A percentile compares a stretch with the other conserved stretches of the same genome.
Conservation (phyloP, 2,888 invertebrate genomes). For the Cephus pulcher region DNA sequence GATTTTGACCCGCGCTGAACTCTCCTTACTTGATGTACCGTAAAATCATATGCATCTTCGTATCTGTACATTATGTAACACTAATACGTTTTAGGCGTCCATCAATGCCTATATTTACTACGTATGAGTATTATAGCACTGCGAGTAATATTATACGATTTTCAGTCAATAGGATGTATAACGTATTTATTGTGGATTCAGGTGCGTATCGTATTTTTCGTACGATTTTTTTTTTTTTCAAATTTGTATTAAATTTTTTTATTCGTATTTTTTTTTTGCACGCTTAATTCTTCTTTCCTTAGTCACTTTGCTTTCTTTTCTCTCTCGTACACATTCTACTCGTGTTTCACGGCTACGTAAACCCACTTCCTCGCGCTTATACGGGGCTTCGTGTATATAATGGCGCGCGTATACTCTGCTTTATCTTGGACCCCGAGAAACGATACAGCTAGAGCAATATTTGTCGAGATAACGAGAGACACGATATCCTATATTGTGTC, state of each 20-base stretch:
- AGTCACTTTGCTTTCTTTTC: not conserved
- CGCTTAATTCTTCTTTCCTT: not conserved
- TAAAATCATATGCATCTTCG: not conserved
- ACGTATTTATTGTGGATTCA: not conserved
- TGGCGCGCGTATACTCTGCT: not conserved
- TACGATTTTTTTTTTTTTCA: not conserved
- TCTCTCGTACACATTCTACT: not conserved
- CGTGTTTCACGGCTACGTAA: not conserved
- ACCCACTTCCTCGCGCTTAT: not conserved
- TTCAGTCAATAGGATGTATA: no score
- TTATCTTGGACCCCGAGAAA: not conserved
- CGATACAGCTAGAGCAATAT: slow-evolving; percentile 19
- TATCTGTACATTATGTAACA: not conserved
- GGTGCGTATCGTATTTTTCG: not conserved
- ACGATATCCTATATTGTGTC: not conserved
- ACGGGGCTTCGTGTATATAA: not conserved
- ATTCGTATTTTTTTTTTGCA: not conserved
- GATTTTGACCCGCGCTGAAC: slow-evolving; percentile 13
- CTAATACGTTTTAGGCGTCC: not conserved
- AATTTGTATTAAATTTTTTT: no score
- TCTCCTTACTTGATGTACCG: not conserved
- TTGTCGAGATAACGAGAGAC: slow-evolving; percentile 14
- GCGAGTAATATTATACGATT: no score
- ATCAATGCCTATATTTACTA: not conserved
- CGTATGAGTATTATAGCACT: not conserved